Evolutionary conservation across 2,888 invertebrate genomes (phyloP).

Genomic region (Amiota communis): DNA sequence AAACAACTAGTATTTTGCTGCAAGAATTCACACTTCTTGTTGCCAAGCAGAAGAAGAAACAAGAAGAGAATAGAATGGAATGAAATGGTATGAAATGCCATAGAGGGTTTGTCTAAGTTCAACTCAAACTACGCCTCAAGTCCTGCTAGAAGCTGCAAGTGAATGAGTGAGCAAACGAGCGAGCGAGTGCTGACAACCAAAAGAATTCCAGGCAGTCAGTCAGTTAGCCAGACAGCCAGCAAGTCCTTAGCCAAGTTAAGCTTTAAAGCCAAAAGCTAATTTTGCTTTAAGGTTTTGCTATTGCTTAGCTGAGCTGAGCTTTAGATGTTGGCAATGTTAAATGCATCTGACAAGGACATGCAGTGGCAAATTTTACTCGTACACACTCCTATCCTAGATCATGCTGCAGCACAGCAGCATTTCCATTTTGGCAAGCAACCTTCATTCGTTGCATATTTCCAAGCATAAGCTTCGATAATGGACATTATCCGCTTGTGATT

Average conservation of each 20-base stretch:
- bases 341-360: constrained; percentile 22
- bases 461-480: constrained; percentile 27
- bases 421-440: constrained; percentile 24
- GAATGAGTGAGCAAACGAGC: background rate
- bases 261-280: constrained; percentile 66
- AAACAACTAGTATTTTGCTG: background rate
- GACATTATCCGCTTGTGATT: constrained; percentile 66
- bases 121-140: background rate
- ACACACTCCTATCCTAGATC: background rate
- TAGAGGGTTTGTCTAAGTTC: too few relatives aligned
- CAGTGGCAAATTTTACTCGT: background rate
- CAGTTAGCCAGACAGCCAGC: constrained; percentile 47
- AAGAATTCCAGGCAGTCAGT: constrained; percentile 51
- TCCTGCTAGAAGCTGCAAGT: background rate
- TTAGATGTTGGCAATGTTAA: background rate
- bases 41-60: background rate
- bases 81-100: background rate
- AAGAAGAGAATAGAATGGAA: background rate
- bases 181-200: constrained; percentile 62
- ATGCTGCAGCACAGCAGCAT: constrained; percentile 38
- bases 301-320: background rate
- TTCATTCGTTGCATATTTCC: background rate
- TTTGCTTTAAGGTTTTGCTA: constrained; percentile 60
- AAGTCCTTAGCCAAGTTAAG: constrained; percentile 53
- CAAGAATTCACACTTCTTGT: constrained; percentile 9